Percentiles rank a stretch among this genome's conserved stretches.
phyloP scores from a whole-genome alignment of 2,113 vertebrate species.

The Eleginops maclovinus region DNA sequence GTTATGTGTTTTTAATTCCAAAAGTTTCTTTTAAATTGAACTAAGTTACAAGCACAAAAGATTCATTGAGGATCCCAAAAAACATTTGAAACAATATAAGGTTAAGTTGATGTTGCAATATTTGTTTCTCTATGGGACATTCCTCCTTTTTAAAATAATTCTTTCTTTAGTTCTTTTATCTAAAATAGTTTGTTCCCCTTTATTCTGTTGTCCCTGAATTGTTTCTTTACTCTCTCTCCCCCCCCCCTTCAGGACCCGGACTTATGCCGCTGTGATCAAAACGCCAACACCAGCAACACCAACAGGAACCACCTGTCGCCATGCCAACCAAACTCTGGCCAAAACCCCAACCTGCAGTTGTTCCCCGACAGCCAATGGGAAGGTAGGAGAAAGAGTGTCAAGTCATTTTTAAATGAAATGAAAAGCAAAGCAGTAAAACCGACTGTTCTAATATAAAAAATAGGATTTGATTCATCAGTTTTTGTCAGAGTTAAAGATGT shows the following conservation, averaged over 20 bases:
- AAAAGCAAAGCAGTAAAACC: not conserved
- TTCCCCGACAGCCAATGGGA: conserved; percentile 81
- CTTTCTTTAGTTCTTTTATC: not conserved
- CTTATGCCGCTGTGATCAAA: conserved; percentile 74
- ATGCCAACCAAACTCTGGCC: conserved; percentile 65
- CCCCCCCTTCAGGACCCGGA: conserved; percentile 57
- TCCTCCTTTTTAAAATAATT: not conserved
- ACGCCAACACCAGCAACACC: conserved; percentile 81
- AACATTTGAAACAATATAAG: not conserved
- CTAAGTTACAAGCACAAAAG: not conserved
- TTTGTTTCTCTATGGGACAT: not conserved
- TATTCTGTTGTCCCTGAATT: not conserved
- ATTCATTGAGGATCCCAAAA: not conserved
- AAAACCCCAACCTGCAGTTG: conserved; percentile 70
- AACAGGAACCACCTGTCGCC: conserved; percentile 65
- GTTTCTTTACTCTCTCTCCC: not conserved
- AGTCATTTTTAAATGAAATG: too few species aligned
- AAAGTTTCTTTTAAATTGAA: not conserved
- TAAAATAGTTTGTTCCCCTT: not conserved
- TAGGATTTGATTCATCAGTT: not conserved
- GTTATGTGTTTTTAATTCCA: not conserved
- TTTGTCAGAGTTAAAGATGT: too few species aligned
- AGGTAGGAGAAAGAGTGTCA: conserved; percentile 67
- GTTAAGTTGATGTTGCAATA: not conserved
- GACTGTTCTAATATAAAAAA: not conserved